Evolutionary conservation across 2,888 invertebrate species (phyloP).

Genomic region (Tuta absoluta): DNA sequence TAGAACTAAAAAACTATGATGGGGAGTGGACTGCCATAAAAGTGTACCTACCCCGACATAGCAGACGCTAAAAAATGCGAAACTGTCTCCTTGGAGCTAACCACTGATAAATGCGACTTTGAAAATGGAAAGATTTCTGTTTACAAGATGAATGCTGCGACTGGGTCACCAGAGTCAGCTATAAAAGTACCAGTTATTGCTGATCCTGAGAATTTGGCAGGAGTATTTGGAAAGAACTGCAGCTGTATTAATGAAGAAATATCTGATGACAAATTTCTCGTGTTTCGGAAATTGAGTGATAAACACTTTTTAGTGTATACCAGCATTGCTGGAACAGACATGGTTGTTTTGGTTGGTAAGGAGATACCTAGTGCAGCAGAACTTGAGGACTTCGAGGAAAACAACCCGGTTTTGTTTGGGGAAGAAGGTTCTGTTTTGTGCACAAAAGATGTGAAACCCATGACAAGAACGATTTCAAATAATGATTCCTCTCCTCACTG

Average conservation of each 20-base stretch:
- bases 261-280: not conserved
- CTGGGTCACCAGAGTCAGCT: too few relatives aligned
- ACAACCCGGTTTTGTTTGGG: not conserved
- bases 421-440: not conserved
- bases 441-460: not conserved
- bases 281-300: not conserved
- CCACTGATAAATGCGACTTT: too few relatives aligned
- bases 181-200: too few relatives aligned
- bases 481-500: too few relatives aligned
- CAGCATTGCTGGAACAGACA: not conserved
- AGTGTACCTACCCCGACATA: too few relatives aligned
- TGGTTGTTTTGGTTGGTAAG: not conserved
- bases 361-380: not conserved
- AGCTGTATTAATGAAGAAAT: not conserved
- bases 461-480: too few relatives aligned
- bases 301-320: not conserved
- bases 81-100: too few relatives aligned
- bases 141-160: too few relatives aligned
- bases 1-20: too few relatives aligned
- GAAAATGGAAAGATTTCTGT: too few relatives aligned
- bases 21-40: too few relatives aligned
- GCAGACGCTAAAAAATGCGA: too few relatives aligned
- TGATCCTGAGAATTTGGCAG: not conserved
- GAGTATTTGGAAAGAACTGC: not conserved
- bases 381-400: not conserved